A percentile compares a stretch with the other conserved stretches of the same genome.
Conservation (phyloP, 2,113 vertebrate genomes). For the Platichthys stellatus region DNA sequence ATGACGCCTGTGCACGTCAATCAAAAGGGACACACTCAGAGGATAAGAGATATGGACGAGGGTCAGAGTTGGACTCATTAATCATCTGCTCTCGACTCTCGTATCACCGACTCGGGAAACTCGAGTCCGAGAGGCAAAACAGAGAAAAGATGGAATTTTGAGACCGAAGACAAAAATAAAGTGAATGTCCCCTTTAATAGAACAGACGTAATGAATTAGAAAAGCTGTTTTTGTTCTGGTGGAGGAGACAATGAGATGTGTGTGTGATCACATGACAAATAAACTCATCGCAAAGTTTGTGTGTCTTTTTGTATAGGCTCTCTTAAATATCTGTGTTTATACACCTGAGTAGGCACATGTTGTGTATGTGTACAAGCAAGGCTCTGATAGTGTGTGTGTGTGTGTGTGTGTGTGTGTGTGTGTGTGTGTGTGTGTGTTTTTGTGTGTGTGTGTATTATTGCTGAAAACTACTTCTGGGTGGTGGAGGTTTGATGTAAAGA, state of each 20-base stretch:
- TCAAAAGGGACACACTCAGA: constrained; percentile 62
- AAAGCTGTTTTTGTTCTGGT: not conserved
- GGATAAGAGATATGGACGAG: constrained; percentile 50
- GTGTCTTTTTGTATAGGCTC: not conserved
- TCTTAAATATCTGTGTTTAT: constrained; percentile 29
- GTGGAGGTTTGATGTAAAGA: constrained; percentile 60
- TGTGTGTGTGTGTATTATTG: constrained; percentile 9
- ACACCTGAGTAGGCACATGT: constrained; percentile 40
- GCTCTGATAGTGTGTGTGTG: constrained; percentile 7
- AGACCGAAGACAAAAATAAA: not conserved
- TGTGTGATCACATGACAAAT: not conserved
- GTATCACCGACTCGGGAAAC: constrained; percentile 22
- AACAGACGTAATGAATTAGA: not conserved
- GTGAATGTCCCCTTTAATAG: not conserved
- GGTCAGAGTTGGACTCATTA: constrained; percentile 60
- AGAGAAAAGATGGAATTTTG: not conserved
- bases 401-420: constrained; percentile 19
- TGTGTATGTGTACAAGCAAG: constrained; percentile 32
- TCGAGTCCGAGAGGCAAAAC: constrained; percentile 4
- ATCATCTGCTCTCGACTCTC: constrained; percentile 51
- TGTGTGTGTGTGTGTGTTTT: not conserved
- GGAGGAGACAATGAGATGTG: not conserved
- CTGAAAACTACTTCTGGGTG: constrained; percentile 63
- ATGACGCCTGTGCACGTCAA: constrained; percentile 72
- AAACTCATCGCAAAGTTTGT: not conserved